Evolutionary conservation across 2,797 vertebrate genomes (phyloP).

Genomic region (Melanitta fusca): DNA sequence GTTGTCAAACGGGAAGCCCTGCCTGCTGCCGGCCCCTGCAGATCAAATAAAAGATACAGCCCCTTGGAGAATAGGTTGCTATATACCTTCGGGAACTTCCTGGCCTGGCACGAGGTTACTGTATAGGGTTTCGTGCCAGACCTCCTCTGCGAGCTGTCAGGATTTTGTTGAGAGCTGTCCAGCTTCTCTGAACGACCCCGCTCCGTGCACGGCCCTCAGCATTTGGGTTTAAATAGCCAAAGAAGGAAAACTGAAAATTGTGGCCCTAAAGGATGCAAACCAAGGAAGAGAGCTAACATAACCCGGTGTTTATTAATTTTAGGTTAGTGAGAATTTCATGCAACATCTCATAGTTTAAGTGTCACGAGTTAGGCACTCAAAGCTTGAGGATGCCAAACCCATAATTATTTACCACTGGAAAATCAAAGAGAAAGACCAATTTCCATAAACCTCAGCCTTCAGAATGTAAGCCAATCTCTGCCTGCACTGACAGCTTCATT

Average conservation of each 20-base stretch:
- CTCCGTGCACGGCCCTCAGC: neutral
- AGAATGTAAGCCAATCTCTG: conserved; percentile 48
- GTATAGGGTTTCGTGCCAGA: neutral
- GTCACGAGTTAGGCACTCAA: conserved; percentile 7
- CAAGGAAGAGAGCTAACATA: conserved; percentile 38
- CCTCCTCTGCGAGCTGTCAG: neutral
- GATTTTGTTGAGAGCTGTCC: neutral
- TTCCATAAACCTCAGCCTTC: conserved; percentile 60
- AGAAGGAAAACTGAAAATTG: neutral
- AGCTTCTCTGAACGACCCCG: neutral
- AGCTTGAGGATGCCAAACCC: conserved; percentile 44
- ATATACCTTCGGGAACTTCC: neutral
- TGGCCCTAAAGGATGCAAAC: conserved; percentile 17
- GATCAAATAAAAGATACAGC: conserved; percentile 21
- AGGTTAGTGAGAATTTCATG: conserved; percentile 29
- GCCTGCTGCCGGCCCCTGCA: neutral
- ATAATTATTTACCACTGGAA: conserved; percentile 55
- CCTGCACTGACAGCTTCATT: neutral
- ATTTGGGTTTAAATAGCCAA: accelerated
- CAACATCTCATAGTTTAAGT: neutral
- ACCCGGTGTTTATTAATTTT: conserved; percentile 36
- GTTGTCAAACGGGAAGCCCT: neutral
- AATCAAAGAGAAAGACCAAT: conserved; percentile 63
- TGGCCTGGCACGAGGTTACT: neutral
- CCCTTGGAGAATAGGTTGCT: neutral